A percentile compares a stretch with the other conserved stretches of the same genome.
Conservation (phyloP, 2,113 vertebrate species). For the Eclectus roratus region DNA sequence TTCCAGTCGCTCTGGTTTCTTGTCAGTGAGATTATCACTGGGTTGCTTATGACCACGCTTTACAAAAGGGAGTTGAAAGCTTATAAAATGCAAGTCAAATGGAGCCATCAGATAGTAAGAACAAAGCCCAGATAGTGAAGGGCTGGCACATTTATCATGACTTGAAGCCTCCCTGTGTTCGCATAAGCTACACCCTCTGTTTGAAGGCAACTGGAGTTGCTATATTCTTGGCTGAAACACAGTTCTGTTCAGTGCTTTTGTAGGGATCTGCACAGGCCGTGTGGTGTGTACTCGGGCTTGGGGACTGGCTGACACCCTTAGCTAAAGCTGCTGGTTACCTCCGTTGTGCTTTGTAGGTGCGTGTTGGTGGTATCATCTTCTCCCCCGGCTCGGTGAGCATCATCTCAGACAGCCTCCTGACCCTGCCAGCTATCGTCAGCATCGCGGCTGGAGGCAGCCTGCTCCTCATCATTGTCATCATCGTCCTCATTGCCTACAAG, state of each 20-base stretch:
- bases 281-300: fast-evolving
- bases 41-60: not conserved
- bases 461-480: slow-evolving; percentile 96
- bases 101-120: slow-evolving; percentile 66
- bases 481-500: slow-evolving; percentile 98
- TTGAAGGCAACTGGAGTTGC: not conserved
- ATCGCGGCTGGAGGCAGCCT: slow-evolving; percentile 94
- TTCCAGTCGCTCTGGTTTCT: not conserved
- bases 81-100: slow-evolving; percentile 64
- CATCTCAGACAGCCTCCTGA: slow-evolving; percentile 93
- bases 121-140: slow-evolving; percentile 32
- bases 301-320: not conserved
- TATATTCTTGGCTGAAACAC: not conserved
- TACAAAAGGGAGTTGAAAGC: slow-evolving; percentile 50
- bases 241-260: fast-evolving
- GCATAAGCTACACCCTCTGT: not conserved
- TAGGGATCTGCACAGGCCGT: fast-evolving
- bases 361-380: slow-evolving; percentile 91
- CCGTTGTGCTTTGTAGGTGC: slow-evolving; percentile 78
- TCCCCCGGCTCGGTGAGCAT: slow-evolving; percentile 91
- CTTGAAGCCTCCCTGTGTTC: slow-evolving; percentile 25
- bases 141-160: slow-evolving; percentile 54
- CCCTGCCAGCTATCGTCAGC: slow-evolving; percentile 93
- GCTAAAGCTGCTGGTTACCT: not conserved
- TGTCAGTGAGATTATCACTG: slow-evolving; percentile 24